A percentile compares a stretch with the other conserved stretches of the same genome.
These are phyloP conservation scores for Uria lomvia DNA, from an alignment of 2,113 vertebrate genomes.

Conservation along the genomic window DNA sequence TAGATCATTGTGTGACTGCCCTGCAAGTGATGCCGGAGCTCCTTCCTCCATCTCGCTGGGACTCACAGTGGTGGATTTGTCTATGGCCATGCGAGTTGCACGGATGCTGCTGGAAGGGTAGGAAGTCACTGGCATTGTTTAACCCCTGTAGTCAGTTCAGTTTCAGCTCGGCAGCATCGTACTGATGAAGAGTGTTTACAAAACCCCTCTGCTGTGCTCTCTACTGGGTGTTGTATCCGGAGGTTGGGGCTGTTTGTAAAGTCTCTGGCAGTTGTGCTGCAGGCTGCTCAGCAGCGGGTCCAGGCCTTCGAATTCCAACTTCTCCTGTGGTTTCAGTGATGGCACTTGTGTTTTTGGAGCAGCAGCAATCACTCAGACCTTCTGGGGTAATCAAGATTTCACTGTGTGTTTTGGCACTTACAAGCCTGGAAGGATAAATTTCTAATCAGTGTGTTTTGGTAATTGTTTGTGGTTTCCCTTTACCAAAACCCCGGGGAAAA, in stretches of 20 bases:
- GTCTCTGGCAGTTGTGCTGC: neutral
- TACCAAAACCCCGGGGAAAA: neutral
- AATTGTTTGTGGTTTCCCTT: constrained; percentile 29
- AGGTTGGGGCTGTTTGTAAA: neutral
- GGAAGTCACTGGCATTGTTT: constrained; percentile 12
- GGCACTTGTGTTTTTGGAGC: neutral
- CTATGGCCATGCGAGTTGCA: neutral
- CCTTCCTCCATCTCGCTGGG: constrained; percentile 29
- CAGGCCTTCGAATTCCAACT: neutral
- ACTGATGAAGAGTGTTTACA: neutral
- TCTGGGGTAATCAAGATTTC: neutral
- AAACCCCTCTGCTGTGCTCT: neutral
- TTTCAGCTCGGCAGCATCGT: neutral
- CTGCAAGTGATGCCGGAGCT: constrained; percentile 19
- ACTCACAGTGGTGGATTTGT: constrained; percentile 61
- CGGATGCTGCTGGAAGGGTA: neutral
- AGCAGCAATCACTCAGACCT: fast-evolving
- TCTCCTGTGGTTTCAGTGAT: neutral
- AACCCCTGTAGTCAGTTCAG: neutral
- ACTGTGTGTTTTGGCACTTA: neutral
- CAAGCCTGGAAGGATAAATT: neutral
- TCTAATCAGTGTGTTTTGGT: constrained; percentile 35
- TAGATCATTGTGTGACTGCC: constrained; percentile 54
- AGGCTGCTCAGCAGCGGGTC: neutral
- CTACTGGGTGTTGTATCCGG: neutral